Conservation (phyloP, 2,113 vertebrate genomes). For the Dolichotis patagonum region DNA sequence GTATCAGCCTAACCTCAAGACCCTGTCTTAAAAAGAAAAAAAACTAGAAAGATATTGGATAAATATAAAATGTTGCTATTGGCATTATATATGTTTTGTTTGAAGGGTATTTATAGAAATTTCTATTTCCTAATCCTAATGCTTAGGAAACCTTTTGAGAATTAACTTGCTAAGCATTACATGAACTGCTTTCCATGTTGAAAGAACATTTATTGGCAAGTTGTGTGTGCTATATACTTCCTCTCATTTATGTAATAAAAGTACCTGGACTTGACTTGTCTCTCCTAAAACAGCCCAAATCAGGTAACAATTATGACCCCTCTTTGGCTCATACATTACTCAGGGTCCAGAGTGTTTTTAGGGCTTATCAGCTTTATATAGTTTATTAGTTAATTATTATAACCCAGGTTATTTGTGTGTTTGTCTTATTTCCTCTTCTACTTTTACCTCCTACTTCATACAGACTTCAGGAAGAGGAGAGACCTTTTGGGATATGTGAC, state of each 20-base stretch:
- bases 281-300: slow-evolving; percentile 24
- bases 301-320: background rate
- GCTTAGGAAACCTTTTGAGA: slow-evolving; percentile 36
- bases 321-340: slow-evolving; percentile 12
- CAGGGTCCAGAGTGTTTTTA: slow-evolving; percentile 9
- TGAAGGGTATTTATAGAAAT: background rate
- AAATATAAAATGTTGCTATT: slow-evolving; percentile 34
- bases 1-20: background rate
- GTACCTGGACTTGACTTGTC: background rate
- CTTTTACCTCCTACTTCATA: background rate
- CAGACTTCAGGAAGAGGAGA: background rate
- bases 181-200: slow-evolving; percentile 63
- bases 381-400: slow-evolving; percentile 54
- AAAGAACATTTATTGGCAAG: slow-evolving; percentile 57
- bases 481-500: background rate
- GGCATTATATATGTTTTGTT: background rate
- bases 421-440: slow-evolving; percentile 55
- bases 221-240: slow-evolving; percentile 37
- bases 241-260: slow-evolving; percentile 56
- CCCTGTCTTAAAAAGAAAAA: background rate
- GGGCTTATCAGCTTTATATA: slow-evolving; percentile 31
- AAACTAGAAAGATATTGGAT: background rate
- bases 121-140: slow-evolving; percentile 49
- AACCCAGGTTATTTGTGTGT: slow-evolving; percentile 41
- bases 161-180: slow-evolving; percentile 61